Evolutionary conservation across 2,113 vertebrate species (phyloP).

Genomic region (Sebastes schlegelii): DNA sequence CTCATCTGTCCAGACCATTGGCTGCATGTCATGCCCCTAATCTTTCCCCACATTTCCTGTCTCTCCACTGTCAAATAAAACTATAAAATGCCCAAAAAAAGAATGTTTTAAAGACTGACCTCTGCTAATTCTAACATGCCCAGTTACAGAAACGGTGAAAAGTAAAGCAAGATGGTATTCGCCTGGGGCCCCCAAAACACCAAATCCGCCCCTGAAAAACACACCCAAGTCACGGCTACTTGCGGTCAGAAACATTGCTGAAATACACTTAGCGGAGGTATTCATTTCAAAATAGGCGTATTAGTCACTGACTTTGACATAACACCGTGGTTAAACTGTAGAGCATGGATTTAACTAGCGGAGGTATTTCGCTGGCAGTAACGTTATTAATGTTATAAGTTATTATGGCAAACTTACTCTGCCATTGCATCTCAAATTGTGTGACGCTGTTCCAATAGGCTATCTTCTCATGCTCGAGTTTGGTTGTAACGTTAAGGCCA

Average conservation of each 20-base stretch:
- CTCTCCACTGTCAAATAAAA: not conserved
- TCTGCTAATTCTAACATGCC: not conserved
- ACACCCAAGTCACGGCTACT: not conserved
- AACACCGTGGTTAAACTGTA: not conserved
- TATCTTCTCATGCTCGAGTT: not conserved
- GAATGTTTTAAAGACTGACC: not conserved
- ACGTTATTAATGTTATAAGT: not conserved
- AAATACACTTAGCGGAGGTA: not conserved
- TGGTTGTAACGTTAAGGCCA: not conserved
- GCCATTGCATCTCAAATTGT: not conserved
- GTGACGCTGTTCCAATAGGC: not conserved
- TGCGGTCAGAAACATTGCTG: not conserved
- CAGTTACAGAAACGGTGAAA: not conserved
- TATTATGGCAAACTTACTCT: not conserved
- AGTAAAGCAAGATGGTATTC: too few species aligned
- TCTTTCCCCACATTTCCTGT: not conserved
- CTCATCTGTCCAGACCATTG: not conserved
- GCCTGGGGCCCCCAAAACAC: too few species aligned
- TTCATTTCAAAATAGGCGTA: not conserved
- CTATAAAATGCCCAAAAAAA: not conserved
- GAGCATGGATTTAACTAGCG: not conserved
- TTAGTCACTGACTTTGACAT: not conserved
- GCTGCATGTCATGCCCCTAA: not conserved
- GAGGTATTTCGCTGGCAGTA: not conserved
- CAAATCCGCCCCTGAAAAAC: not conserved